Conservation (phyloP, 2,113 vertebrate species). For the Scatophagus argus region DNA sequence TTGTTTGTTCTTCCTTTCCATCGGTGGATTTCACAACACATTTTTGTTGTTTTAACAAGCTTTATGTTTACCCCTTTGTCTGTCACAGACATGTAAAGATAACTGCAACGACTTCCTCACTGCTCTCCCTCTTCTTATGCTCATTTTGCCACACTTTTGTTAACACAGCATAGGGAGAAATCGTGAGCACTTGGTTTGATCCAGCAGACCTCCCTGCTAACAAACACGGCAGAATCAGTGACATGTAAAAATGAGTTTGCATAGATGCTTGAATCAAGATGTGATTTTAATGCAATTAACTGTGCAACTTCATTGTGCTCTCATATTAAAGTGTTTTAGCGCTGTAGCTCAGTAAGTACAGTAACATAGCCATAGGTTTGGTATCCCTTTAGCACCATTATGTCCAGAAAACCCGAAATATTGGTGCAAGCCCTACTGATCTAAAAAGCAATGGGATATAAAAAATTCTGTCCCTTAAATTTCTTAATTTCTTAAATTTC, state of each 20-base stretch:
- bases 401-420: conserved; percentile 11
- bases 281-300: neutral
- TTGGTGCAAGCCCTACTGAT: conserved; percentile 13
- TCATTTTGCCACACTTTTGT: neutral
- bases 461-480: neutral
- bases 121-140: neutral
- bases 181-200: too few species aligned
- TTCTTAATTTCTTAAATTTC: too few species aligned
- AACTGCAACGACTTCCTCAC: too few species aligned
- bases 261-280: neutral
- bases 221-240: neutral
- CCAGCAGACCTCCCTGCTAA: neutral
- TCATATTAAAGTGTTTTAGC: neutral
- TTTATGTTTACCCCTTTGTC: neutral
- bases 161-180: neutral
- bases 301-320: neutral
- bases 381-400: neutral
- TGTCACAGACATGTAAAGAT: neutral
- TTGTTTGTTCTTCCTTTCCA: too few species aligned
- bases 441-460: neutral
- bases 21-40: neutral
- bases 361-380: neutral
- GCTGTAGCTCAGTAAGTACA: neutral
- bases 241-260: neutral
- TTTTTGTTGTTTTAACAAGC: neutral